phyloP scores from a whole-genome alignment of 2,113 vertebrate genomes.

The Bettongia penicillata region DNA sequence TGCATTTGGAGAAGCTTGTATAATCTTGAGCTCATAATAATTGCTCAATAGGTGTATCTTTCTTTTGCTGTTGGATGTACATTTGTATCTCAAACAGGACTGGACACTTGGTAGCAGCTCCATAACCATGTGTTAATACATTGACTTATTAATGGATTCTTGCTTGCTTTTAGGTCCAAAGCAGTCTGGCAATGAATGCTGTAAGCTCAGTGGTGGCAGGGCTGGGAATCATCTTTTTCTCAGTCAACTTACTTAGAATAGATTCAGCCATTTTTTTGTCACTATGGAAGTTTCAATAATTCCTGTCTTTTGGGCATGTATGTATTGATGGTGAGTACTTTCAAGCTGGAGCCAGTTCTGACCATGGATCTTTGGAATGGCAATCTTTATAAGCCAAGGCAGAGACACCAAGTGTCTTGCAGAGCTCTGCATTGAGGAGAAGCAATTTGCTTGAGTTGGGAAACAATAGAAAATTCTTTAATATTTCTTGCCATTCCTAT shows the following conservation, averaged over 20 bases:
- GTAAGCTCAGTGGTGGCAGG: constrained; percentile 25
- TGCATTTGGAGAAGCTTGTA: background rate
- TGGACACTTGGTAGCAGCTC: background rate
- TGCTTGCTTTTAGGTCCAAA: constrained; percentile 25
- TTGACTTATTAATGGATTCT: background rate
- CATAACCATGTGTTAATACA: background rate
- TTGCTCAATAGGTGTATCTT: background rate
- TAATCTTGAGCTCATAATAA: background rate
- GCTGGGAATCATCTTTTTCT: background rate
- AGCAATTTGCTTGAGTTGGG: background rate
- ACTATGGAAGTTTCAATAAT: accelerated
- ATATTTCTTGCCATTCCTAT: background rate
- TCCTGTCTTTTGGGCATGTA: background rate
- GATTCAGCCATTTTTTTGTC: background rate
- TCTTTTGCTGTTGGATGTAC: background rate
- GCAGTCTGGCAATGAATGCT: constrained; percentile 53
- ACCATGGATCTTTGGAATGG: background rate
- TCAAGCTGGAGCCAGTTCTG: background rate
- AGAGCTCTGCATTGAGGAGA: background rate
- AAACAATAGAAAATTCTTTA: background rate
- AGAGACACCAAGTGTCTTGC: background rate
- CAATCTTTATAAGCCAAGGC: background rate
- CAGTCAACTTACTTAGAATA: background rate
- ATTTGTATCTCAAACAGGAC: background rate
- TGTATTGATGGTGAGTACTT: background rate